These are phyloP conservation scores for Pogonognathellus flavescens DNA, from an alignment of 1,140 invertebrate genomes.

Conservation along the genomic window DNA sequence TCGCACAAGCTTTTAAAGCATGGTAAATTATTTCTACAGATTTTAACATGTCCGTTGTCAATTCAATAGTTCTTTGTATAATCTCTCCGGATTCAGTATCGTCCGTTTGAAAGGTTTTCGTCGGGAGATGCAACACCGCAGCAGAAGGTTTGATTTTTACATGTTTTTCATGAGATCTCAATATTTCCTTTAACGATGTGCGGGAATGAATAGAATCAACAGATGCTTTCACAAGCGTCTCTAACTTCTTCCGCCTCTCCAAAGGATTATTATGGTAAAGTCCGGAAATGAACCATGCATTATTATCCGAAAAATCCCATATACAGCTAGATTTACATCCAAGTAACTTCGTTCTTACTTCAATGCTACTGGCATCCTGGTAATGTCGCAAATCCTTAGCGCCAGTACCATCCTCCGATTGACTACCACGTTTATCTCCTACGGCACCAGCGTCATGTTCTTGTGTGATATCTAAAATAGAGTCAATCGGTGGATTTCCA, in stretches of 20 bases:
- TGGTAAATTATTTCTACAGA: constrained; percentile 37
- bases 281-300: constrained; percentile 15
- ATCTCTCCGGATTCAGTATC: neutral
- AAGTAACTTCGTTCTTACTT: neutral
- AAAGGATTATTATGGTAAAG: constrained; percentile 1
- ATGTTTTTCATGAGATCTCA: no score
- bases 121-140: neutral
- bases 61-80: constrained; percentile 35
- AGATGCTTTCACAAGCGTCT: neutral
- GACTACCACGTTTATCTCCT: no score
- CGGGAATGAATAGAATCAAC: neutral
- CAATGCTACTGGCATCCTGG: neutral
- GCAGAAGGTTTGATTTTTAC: neutral
- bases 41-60: constrained; percentile 43
- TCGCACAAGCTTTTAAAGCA: constrained; percentile 32
- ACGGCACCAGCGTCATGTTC: no score
- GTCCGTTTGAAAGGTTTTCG: neutral
- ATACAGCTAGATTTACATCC: neutral
- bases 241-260: neutral
- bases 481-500: no score
- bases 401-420: no score
- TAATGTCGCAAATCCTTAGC: neutral
- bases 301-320: constrained; percentile 12
- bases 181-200: no score
- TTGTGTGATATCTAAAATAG: no score